A percentile compares a stretch with the other conserved stretches of the same genome.
Conservation (phyloP, 2,113 vertebrate genomes). For the Notechis scutatus region DNA sequence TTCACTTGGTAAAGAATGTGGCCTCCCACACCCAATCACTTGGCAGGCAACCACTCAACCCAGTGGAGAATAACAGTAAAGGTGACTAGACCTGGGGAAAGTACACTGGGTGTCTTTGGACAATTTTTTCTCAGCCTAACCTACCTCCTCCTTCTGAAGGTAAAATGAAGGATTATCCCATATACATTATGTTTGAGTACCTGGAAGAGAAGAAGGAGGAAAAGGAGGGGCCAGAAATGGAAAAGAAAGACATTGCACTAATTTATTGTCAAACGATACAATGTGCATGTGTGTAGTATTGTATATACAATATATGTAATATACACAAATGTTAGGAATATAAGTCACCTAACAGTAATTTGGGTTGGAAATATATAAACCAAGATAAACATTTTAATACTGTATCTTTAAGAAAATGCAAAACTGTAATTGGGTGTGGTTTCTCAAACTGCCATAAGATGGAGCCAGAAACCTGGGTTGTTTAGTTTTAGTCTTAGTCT, state of each 20-base stretch:
- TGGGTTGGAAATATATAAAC: too few species aligned
- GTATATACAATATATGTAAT: conserved; percentile 34
- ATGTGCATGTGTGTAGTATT: background rate
- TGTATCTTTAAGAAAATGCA: too few species aligned
- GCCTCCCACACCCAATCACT: background rate
- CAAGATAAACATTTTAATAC: too few species aligned
- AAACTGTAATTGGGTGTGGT: too few species aligned
- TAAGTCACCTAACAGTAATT: too few species aligned
- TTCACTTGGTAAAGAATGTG: background rate
- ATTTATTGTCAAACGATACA: conserved; percentile 38
- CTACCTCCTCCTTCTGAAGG: background rate
- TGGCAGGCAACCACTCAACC: background rate
- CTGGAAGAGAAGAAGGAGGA: background rate
- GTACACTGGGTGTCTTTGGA: background rate
- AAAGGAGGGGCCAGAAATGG: conserved; percentile 45
- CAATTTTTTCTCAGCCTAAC: background rate
- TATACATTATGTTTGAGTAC: background rate
- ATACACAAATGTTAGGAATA: conserved; percentile 8
- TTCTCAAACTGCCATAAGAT: too few species aligned
- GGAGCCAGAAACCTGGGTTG: too few species aligned
- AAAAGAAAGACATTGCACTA: conserved; percentile 21
- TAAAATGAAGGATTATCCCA: background rate
- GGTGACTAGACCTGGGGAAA: background rate
- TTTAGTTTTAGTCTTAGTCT: too few species aligned
- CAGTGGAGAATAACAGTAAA: background rate